Base-by-base conservation (phyloP, 1,140 invertebrate species). In the Forficula auricularia region DNA sequence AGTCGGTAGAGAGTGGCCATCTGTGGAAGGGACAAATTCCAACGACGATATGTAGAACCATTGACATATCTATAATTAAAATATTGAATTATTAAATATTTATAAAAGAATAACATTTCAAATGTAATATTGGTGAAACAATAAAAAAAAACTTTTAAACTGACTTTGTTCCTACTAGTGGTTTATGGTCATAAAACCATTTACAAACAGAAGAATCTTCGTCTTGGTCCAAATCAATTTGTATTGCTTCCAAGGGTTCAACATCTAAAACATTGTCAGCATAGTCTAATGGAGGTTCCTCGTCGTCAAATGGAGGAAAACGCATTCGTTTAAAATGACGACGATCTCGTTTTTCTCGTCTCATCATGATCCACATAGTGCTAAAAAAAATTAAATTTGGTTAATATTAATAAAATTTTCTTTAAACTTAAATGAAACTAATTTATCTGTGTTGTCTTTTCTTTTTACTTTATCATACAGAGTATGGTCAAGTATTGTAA, bases 341-440 rank as follows among this genome's bases (percentile, higher is more conserved):
- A 58, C 96, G 78, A 72, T 99, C 96, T 48, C 96, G 66, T 62
- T 99, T 99, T 57, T 99, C 96, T 50, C 96, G 72, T 52, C 96
- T 70, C 94, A 99, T 98, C 90, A 98, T 98, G 49, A 99, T 97
- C 96, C 96, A 99, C 94, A 99, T 99, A 3, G 95, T 94, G 37
- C 85, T 84, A 49, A 35, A 57, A 58, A 50, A 27, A 27, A n/a
- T n/a, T n/a, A n/a, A n/a, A n/a, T n/a, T n/a, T n/a, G n/a, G n/a
- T n/a, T n/a, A n/a, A n/a, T n/a, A n/a, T n/a, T n/a, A n/a, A n/a
- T n/a, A n/a, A n/a, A n/a, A n/a, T n/a, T n/a, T n/a, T n/a, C n/a
- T n/a, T n/a, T n/a, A n/a, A n/a, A n/a, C n/a, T 38, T 32, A 32
- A 50, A 40, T 35, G 37, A 30, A 33, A 42, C 35, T 27, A 19